Evolutionary conservation across 2,888 invertebrate genomes (phyloP), one percentile per base, ranked within the genome.

Genomic region (Ypsolopha sequella): DNA sequence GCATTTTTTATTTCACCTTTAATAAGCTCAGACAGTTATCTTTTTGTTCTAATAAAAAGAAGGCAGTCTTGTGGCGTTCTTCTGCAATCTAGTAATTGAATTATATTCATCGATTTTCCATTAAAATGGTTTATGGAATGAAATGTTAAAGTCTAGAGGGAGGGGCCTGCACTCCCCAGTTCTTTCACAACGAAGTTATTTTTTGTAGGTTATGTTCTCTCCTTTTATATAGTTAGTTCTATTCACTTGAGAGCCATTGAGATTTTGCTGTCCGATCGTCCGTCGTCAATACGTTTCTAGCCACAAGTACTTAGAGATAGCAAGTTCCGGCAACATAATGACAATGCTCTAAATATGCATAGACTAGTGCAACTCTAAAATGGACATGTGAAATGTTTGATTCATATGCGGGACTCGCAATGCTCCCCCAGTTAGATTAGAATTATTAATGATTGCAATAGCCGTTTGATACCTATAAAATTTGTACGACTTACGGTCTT

Each of bases 81-180:
- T 69, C 66, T 70, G 72, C 76, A 63, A 73, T 70, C 70, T 65
- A 64, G 76, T 82, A 84, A 85, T 82, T 84, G 80, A 81, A 85
- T 85, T 84, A 85, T 82, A 76, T 74, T 24, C 80, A 84, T 86
- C 79, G 85, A 86, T 86, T 86, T 85, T 76, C 84, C 82, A 84
- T 86, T 85, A 84, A 84, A 81, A 82, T 81, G 84, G 66, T 85
- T 85, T 81, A 82, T 82, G 84, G 81, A 77, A 75, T 79, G 78
- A 76, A 82, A 79, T 78, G 80, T 77, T 70, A 73, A 76, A 79
- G 75, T 73, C 68, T 73, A 78, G 80, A 66, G 75, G 73, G 76
- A 35, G 48, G 43, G 34, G n/a, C 47, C 38, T 24, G 78, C 73
- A 65, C 62, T 60, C 63, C 64, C 66, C 61, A 62, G 61, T 58